Conservation (phyloP, 2,113 vertebrate species). For the Uria aalge region DNA sequence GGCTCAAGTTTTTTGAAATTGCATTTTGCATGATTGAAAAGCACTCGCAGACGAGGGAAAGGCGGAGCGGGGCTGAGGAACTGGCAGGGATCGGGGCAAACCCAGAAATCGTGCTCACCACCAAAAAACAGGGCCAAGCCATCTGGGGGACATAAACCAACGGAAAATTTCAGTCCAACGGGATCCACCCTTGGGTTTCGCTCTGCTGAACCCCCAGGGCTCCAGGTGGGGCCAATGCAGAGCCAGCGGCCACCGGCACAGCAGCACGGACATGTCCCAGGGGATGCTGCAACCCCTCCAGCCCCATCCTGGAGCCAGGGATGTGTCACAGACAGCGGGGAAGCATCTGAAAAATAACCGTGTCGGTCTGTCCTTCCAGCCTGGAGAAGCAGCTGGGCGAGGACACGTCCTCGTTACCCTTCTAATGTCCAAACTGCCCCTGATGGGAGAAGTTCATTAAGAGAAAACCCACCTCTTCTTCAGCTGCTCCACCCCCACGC, state of each 20-base stretch:
- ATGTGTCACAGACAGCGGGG: neutral
- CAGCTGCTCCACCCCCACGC: neutral
- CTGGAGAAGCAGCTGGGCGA: neutral
- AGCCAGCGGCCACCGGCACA: neutral
- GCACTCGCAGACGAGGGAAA: accelerated
- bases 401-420: neutral
- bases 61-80: neutral
- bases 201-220: neutral
- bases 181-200: neutral
- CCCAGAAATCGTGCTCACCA: neutral
- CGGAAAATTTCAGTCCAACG: neutral
- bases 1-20: neutral
- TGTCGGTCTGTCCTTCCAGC: neutral
- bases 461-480: neutral
- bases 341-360: neutral
- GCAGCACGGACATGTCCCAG: accelerated
- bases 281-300: neutral
- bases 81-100: neutral
- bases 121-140: neutral
- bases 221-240: neutral
- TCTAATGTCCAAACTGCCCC: neutral
- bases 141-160: neutral
- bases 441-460: neutral
- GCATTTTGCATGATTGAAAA: neutral
- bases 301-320: neutral